Base-by-base conservation (phyloP, 2,113 vertebrate species). In the Pithys albifrons region DNA sequence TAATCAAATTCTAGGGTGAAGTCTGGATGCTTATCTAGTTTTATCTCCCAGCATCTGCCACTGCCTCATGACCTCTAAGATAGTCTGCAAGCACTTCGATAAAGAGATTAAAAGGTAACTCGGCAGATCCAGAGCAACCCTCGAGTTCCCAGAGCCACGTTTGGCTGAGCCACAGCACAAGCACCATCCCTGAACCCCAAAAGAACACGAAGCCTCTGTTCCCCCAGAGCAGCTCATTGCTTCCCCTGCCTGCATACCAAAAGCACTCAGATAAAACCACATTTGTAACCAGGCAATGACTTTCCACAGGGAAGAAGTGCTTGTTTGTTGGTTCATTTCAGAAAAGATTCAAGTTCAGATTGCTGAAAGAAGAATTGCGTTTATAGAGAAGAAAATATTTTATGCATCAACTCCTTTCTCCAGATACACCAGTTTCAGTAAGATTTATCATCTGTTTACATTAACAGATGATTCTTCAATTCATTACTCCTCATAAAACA, bases 11-110 rank as follows among this genome's bases (percentile, higher is more conserved):
- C 62, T 17, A 69, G 17, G 70, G 35, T 51, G 8, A 72, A 87
- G 48, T 49, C 92, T 80, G 69, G 37, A 74, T 64, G 57, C 59
- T 55, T 73, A 88, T 62, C 67, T 88, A 62, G 83, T 88, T 88
- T 90, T 70, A 28, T 57, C 58, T 88, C 78, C 71, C 59, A 67
- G 67, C 76, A 84, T 86, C 79, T 73, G 69, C 69, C 46, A 39
- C 64, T 77, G 64, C 85, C 70, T 77, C 72, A 15, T 25, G 88
- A 92, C 86, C 75, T 86, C 82, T 39, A 43, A 71, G 75, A 61
- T 0, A 49, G 39, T 37, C 54, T 54, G 27, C 64, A 73, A 73
- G 49, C 37, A 25, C 5, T 11, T 3, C 46, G 79, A 83, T 33
- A 82, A 85, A 85, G 7, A 23, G 71, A 76, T 46, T 61, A 48